These are phyloP conservation scores for Reticulitermes speratus DNA, from an alignment of 1,140 invertebrate species.

Conservation along the genomic window DNA sequence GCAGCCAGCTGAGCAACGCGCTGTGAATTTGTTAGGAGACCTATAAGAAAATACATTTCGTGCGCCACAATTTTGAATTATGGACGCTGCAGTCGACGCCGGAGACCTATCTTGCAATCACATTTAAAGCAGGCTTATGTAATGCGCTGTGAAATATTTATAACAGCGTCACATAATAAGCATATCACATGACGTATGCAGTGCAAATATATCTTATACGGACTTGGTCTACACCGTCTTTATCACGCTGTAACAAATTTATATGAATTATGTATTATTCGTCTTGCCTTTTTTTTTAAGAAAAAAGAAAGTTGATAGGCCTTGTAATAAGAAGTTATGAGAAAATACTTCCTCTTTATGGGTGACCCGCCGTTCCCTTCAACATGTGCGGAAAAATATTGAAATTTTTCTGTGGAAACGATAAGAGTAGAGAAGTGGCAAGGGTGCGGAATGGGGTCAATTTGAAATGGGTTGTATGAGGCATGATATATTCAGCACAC, in stretches of 20 bases:
- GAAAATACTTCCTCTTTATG: neutral
- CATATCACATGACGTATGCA: neutral
- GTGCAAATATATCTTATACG: neutral
- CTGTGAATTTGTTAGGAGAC: too few species aligned
- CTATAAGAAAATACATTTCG: too few species aligned
- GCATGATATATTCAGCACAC: too few species aligned
- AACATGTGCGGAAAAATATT: neutral
- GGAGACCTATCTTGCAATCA: neutral
- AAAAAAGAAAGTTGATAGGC: neutral
- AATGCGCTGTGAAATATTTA: neutral
- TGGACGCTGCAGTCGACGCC: too few species aligned
- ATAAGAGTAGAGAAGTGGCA: too few species aligned
- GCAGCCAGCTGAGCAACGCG: too few species aligned
- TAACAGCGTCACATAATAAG: neutral
- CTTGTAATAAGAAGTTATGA: neutral
- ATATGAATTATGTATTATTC: neutral
- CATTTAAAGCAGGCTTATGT: neutral
- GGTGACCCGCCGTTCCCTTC: neutral
- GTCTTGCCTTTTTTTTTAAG: neutral
- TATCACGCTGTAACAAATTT: neutral
- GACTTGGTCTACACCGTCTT: neutral
- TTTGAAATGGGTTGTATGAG: too few species aligned
- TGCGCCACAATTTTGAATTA: too few species aligned
- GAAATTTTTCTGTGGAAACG: neutral
- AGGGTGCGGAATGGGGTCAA: too few species aligned